Base-by-base conservation (phyloP, 2,888 invertebrate species). In the Pelosia muscerda region DNA sequence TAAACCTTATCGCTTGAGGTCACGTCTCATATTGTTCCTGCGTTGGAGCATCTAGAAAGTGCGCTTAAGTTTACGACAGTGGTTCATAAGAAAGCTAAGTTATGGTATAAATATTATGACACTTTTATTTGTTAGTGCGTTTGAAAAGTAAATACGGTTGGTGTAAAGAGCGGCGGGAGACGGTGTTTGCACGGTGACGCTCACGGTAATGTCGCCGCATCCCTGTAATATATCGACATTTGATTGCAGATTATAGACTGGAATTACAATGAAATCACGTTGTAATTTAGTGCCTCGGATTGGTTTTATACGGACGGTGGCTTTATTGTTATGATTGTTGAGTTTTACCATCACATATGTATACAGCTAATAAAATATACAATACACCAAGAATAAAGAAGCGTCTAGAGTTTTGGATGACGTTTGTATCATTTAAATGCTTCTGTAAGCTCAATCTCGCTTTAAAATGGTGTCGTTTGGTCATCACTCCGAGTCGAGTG, bases 71-170 rank as follows among this genome's bases (percentile, higher is more conserved):
- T 93, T 92, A 93, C 88, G 90, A 90, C 87, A 85, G 84, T 87
- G 87, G 91, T 89, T 90, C 91, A 92, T 94, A 94, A 94, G 92
- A 92, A 93, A 89, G 87, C 84, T 88, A 91, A 93, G 82, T 93
- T 94, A 95, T 93, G 87, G 89, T 89, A 90, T 93, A 94, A 93
- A 94, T 93, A 93, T 94, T 94, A 93, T 93, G 94, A 93, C 93
- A 93, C 88, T 92, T 93, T 93, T 94, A 94, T 93, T 90, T 91
- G 87, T 90, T 87, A 86, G 86, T 88, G 86, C 82, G 85, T 88
- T 90, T 87, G 88, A 92, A 92, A 93, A 92, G 92, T 92, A 93
- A 94, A 93, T 91, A 92, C 83, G 81, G 79, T 76, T 76, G 81
- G 84, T 84, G 83, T 85, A 85, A 84, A 85, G 83, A 84, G 74